phyloP scores from a whole-genome alignment of 2,797 vertebrate genomes.

The Hyperoplus lanceolatus region DNA sequence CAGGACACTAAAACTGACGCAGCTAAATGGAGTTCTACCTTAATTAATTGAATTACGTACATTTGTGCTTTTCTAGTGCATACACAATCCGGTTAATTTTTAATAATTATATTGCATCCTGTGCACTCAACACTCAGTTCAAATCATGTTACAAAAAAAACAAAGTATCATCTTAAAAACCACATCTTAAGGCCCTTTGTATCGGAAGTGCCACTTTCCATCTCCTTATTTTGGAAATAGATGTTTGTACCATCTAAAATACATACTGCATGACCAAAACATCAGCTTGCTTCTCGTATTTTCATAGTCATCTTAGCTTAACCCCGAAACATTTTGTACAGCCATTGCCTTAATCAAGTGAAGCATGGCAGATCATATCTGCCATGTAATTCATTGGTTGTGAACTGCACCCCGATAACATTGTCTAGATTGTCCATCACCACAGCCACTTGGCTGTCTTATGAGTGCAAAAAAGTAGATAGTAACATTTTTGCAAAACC shows the following conservation, averaged over 20 bases:
- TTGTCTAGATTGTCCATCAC: not conserved
- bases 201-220: not conserved
- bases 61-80: not conserved
- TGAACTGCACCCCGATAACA: not conserved
- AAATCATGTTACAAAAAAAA: not conserved
- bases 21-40: not conserved
- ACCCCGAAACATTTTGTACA: not conserved
- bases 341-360: not conserved
- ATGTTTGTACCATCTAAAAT: conserved; percentile 2
- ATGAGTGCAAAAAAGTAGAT: not conserved
- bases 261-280: not conserved
- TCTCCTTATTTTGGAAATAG: conserved; percentile 3
- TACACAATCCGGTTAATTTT: not conserved
- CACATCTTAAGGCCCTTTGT: conserved; percentile 5
- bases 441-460: not conserved
- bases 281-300: not conserved
- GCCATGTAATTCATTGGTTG: not conserved
- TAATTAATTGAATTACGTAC: conserved; percentile 7
- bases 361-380: not conserved
- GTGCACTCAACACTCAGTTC: not conserved
- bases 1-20: not conserved
- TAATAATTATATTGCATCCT: not conserved
- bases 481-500: not conserved
- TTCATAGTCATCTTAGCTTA: not conserved
- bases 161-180: not conserved